Conservation (phyloP, 2,797 vertebrate species). For the Kryptolebias ocellatus region DNA sequence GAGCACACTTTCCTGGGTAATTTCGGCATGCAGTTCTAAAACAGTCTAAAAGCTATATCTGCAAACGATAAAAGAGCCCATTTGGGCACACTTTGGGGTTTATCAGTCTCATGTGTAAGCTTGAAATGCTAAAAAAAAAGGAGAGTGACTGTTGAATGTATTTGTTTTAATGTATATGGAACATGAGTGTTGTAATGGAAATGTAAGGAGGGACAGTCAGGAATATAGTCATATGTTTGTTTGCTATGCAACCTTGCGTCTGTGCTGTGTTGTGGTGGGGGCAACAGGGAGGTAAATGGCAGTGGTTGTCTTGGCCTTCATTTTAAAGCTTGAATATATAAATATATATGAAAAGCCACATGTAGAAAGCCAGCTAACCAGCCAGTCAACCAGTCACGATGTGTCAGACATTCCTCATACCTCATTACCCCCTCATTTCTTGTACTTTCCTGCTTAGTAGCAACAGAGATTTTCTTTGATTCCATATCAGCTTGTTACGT, state of each 20-base stretch:
- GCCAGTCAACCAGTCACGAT: slow-evolving; percentile 33
- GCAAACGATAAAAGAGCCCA: slow-evolving; percentile 57
- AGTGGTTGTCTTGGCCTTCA: slow-evolving; percentile 37
- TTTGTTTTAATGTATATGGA: slow-evolving; percentile 32
- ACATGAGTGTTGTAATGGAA: slow-evolving; percentile 29
- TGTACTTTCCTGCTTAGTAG: slow-evolving; percentile 36
- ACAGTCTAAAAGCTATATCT: slow-evolving; percentile 75
- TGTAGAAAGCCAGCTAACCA: slow-evolving; percentile 54
- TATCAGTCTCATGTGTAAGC: slow-evolving; percentile 48
- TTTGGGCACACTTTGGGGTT: slow-evolving; percentile 49
- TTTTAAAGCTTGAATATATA: slow-evolving; percentile 47
- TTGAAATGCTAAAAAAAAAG: slow-evolving; percentile 25
- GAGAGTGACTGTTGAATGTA: slow-evolving; percentile 13
- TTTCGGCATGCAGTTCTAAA: slow-evolving; percentile 68
- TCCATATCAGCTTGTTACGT: slow-evolving; percentile 58
- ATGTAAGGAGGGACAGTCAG: slow-evolving; percentile 32
- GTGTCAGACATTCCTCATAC: slow-evolving; percentile 54
- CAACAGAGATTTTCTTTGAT: slow-evolving; percentile 54
- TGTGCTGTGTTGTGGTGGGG: slow-evolving; percentile 16
- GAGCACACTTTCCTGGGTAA: slow-evolving; percentile 54
- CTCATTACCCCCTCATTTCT: slow-evolving; percentile 37
- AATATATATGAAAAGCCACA: slow-evolving; percentile 63
- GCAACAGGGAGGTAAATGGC: slow-evolving; percentile 15
- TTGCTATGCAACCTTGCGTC: slow-evolving; percentile 30
- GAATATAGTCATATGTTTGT: slow-evolving; percentile 14